A percentile compares a stretch with the other conserved stretches of the same genome.
phyloP scores from a whole-genome alignment of 2,113 vertebrate genomes.

The Trinectes maculatus region DNA sequence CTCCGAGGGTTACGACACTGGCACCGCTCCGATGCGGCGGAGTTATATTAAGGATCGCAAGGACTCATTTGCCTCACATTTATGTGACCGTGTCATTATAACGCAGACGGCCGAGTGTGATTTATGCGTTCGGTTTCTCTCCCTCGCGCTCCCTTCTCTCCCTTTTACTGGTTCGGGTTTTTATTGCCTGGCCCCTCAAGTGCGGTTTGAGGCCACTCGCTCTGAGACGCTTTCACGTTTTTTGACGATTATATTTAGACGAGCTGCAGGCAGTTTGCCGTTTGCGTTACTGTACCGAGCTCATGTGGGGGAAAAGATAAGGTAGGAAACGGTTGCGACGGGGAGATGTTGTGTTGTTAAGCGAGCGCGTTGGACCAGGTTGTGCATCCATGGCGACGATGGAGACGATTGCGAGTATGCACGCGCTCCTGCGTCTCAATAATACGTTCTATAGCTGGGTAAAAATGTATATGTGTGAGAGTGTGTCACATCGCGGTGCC shows the following conservation, averaged over 20 bases:
- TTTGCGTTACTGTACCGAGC: background rate
- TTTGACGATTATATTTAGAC: constrained; percentile 70
- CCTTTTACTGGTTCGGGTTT: constrained; percentile 39
- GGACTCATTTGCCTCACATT: constrained; percentile 57
- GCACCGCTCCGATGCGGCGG: constrained; percentile 15
- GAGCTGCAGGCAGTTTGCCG: constrained; percentile 30
- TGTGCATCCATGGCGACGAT: background rate
- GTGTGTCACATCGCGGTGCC: constrained; percentile 25
- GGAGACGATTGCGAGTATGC: background rate
- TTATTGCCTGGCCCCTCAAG: constrained; percentile 48
- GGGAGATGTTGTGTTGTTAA: too few species aligned
- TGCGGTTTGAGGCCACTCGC: constrained; percentile 56
- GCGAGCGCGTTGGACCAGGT: background rate
- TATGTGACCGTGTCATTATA: constrained; percentile 69
- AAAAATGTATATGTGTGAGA: constrained; percentile 9
- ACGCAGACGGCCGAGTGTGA: constrained; percentile 54
- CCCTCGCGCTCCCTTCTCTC: constrained; percentile 43
- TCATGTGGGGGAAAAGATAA: constrained; percentile 7
- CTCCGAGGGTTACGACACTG: constrained; percentile 28
- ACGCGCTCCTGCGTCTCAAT: constrained; percentile 3
- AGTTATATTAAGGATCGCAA: constrained; percentile 59
- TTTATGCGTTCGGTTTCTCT: constrained; percentile 66
- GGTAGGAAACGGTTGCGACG: too few species aligned
- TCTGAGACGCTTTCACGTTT: constrained; percentile 37
- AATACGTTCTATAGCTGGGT: background rate